Evolutionary conservation across 2,888 invertebrate genomes (phyloP).

Genomic region (Bugulina stolonifera): DNA sequence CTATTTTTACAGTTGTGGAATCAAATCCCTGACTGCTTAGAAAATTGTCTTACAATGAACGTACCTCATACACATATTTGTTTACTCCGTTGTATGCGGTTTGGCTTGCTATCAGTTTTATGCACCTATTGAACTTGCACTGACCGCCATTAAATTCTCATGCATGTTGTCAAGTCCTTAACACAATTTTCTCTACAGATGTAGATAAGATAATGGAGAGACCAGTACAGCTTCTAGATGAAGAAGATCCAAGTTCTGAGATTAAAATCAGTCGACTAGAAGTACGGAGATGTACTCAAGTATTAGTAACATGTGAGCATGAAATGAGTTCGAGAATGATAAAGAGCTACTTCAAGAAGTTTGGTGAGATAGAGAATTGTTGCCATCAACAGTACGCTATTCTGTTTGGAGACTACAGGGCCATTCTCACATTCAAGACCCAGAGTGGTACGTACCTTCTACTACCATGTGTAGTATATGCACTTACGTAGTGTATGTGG

Average conservation of each 20-base stretch:
- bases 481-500: too few relatives aligned
- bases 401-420: background rate
- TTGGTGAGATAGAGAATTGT: background rate
- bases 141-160: too few relatives aligned
- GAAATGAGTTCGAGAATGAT: conserved; percentile 6
- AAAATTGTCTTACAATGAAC: too few relatives aligned
- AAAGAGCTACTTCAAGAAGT: background rate
- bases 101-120: too few relatives aligned
- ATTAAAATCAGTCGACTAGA: background rate
- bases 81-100: too few relatives aligned
- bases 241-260: background rate
- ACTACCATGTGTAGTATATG: too few relatives aligned
- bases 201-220: background rate
- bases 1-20: too few relatives aligned
- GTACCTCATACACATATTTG: too few relatives aligned
- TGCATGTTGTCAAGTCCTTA: too few relatives aligned
- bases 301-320: background rate
- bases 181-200: too few relatives aligned
- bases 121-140: too few relatives aligned
- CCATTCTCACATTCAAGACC: background rate
- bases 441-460: background rate
- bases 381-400: background rate
- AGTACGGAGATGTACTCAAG: background rate
- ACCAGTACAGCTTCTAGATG: conserved; percentile 1
- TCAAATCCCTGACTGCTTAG: too few relatives aligned